Evolutionary conservation across 2,797 vertebrate genomes (phyloP), one percentile per base, ranked within the genome.

Genomic region (Graptemys geographica): DNA sequence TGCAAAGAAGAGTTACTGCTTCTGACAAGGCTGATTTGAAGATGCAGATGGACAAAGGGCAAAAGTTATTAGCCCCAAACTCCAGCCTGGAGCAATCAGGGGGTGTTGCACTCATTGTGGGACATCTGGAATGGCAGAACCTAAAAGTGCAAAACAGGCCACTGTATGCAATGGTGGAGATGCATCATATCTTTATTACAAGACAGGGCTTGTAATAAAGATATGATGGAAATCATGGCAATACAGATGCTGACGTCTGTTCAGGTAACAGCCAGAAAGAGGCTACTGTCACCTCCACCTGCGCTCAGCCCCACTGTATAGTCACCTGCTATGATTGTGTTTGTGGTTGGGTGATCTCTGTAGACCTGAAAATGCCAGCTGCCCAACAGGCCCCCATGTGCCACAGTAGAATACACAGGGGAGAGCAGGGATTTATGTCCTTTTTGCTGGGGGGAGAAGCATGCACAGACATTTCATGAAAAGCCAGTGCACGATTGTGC

Each of bases 71-170:
- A 92, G 19, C 85, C 47, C 65, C 72, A 21, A 23, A 15, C 41
- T 86, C 51, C 3, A 2, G 33, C 86, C 52, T 23, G 55, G 41
- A 74, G 72, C 93, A 83, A 90, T 83, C 49, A 3, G 1, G 16
- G 55, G 72, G 0, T 65, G 4, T 9, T 92, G 12, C 72, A 33
- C 12, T 76, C 87, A 1, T 3, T 37, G 47, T 78, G 52, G n/a
- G 10, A 80, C 41, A 78, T 84, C 28, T 92, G 76, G 93, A 83
- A 52, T 79, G 69, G n/a, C 57, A 96, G 52, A 93, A 82, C 25
- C 27, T 49, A 28, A 37, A 41, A 88, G 86, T 41, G 82, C 6
- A 65, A 69, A 33, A 33, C 79, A 87, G 87, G 33, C 27, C 56
- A 87, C 19, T 16, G 93, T 76, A 62, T 28, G 16, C 0, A 3